Percentiles rank a stretch among this genome's conserved stretches.
These are phyloP conservation scores for Sinocyclocheilus rhinocerous DNA, from an alignment of 2,113 vertebrate species.

Conservation along the genomic window DNA sequence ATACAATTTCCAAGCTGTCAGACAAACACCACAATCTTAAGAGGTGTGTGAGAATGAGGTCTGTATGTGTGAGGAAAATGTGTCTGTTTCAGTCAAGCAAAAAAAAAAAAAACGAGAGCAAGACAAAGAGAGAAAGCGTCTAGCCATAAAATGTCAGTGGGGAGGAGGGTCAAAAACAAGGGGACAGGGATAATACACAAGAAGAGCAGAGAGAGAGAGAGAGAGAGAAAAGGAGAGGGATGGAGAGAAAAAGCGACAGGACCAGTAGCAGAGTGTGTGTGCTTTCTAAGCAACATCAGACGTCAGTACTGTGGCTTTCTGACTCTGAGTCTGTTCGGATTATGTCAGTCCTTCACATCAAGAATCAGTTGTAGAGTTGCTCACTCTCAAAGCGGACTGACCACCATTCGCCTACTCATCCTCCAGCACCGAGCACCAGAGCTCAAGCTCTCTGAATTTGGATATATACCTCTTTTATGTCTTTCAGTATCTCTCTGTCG, in stretches of 20 bases:
- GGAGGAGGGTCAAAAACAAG: neutral
- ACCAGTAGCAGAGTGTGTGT: neutral
- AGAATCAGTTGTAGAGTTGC: neutral
- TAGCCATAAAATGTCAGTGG: neutral
- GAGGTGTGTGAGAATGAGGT: too few relatives aligned
- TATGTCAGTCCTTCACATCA: neutral
- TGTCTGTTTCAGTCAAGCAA: neutral
- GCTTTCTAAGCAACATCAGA: constrained; percentile 1
- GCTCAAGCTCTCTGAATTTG: neutral
- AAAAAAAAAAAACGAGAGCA: too few relatives aligned
- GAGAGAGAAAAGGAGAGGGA: neutral
- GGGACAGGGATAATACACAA: neutral
- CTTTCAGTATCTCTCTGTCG: neutral
- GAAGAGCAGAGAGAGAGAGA: neutral
- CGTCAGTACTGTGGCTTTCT: neutral
- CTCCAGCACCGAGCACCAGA: neutral
- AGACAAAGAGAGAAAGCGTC: constrained; percentile 1
- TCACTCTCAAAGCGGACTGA: constrained; percentile 12
- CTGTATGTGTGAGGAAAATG: neutral
- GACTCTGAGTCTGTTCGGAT: neutral
- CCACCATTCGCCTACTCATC: neutral
- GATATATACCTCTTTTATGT: neutral
- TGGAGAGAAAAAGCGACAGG: neutral
- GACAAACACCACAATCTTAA: too few relatives aligned
- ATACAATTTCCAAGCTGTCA: too few relatives aligned